Base-by-base conservation (phyloP, 2,797 vertebrate genomes). In the Xenops minutus region DNA sequence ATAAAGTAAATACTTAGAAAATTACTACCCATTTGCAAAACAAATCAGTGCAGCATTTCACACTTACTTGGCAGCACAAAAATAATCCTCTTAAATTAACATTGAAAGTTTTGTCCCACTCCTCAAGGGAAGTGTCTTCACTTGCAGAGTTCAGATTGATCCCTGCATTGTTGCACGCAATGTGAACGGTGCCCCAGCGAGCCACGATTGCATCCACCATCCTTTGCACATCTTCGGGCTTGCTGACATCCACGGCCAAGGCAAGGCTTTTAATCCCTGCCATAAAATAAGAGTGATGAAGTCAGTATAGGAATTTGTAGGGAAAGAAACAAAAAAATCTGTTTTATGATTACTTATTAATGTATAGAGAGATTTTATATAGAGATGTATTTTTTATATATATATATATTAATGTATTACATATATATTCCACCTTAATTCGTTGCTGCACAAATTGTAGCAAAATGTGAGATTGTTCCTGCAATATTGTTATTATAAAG, bases 121-220 rank as follows among this genome's bases (percentile, higher is more conserved):
- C 98, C 74, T 98, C 98, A 6, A 98, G 87, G 62, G 97, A 98
- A 84, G 98, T 98, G n/a, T 98, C 97, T 87, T 98, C 98, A 9
- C 98, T 98, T 37, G 98, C 97, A 30, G 98, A 98, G 96, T 98
- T 99, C 97, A 98, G 98, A 74, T 99, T 98, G 97, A 99, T 97
- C 58, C 97, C 98, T 4, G 98, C 98, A 1, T 98, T 98, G 98
- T 98, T 99, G 89, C 98, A 98, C 2, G 97, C 97, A 3, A 98
- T 97, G 94, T 98, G 96, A 76, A 99, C 73, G 7, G 94, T 95
- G 75, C 98, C 98, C 98, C 98, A 98, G 95, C 96, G 98, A 59
- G 97, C 97, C 63, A 98, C 87, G 0, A 99, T 91, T 23, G 32
- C 54, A 62, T 98, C 97, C 67, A 98, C 96, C 93, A 98, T 97